These are phyloP conservation scores for Myoxocephalus aenaeus DNA, from an alignment of 2,797 vertebrate genomes.

Conservation along the genomic window DNA sequence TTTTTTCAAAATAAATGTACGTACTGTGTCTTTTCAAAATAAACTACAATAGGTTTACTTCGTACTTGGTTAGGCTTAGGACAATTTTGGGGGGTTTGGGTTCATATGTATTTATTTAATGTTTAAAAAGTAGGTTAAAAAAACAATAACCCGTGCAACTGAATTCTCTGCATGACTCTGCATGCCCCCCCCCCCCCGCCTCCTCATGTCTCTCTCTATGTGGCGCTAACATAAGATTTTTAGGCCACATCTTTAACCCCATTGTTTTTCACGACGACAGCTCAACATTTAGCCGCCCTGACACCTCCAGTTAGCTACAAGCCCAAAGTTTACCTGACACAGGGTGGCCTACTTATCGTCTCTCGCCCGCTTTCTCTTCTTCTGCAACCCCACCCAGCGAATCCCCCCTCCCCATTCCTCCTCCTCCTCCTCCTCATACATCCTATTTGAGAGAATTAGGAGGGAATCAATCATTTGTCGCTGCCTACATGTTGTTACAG, in stretches of 20 bases:
- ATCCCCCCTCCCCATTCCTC: conserved; percentile 37
- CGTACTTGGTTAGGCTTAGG: too few relatives aligned
- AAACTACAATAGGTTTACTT: too few relatives aligned
- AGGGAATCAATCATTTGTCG: conserved; percentile 90
- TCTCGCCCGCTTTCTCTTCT: conserved; percentile 13
- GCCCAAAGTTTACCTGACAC: conserved; percentile 90
- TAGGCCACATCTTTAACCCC: conserved; percentile 68
- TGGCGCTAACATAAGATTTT: conserved; percentile 48
- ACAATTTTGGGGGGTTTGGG: too few relatives aligned
- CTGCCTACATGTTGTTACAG: conserved; percentile 68
- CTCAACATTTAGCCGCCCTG: conserved; percentile 85
- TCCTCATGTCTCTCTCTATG: neutral
- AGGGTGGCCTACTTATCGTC: conserved; percentile 75
- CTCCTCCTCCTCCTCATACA: conserved; percentile 69
- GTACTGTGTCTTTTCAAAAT: too few relatives aligned
- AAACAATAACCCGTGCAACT: neutral
- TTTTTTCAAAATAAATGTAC: too few relatives aligned
- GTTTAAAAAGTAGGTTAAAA: neutral
- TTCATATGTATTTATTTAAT: neutral
- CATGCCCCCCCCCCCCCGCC: neutral
- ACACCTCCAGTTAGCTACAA: conserved; percentile 88
- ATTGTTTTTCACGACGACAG: conserved; percentile 71
- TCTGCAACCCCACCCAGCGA: conserved; percentile 42
- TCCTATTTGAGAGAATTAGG: conserved; percentile 91
- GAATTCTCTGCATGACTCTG: neutral